phyloP scores from a whole-genome alignment of 1,140 invertebrate genomes.

The Galendromus occidentalis region DNA sequence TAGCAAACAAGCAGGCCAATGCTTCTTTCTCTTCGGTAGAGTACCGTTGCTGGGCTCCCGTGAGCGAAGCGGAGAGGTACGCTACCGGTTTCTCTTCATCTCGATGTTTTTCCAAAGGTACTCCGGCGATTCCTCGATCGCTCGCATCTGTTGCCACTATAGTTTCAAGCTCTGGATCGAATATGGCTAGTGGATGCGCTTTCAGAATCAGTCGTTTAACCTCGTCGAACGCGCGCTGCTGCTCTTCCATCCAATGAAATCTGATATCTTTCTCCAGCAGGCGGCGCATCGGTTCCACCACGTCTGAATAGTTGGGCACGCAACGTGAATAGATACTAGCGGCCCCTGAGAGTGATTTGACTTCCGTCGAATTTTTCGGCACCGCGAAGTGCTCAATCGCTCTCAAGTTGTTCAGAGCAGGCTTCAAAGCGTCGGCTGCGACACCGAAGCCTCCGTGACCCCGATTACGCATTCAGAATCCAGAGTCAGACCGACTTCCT shows the following conservation, averaged over 20 bases:
- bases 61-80: constrained; percentile 23
- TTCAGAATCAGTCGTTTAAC: background rate
- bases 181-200: background rate
- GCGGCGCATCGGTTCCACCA: background rate
- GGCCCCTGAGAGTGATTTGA: background rate
- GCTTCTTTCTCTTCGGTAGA: constrained; percentile 31
- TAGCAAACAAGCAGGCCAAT: constrained; percentile 17
- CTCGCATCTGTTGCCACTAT: background rate
- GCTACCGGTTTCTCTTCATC: background rate
- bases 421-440: no score
- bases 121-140: no score
- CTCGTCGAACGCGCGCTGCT: background rate
- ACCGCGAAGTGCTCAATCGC: background rate
- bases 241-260: background rate
- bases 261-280: background rate
- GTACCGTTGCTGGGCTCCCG: constrained; percentile 28
- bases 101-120: no score
- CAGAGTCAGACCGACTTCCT: constrained; percentile 16
- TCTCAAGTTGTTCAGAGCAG: background rate
- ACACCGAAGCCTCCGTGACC: background rate
- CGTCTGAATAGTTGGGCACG: background rate
- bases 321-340: background rate
- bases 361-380: background rate
- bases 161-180: background rate
- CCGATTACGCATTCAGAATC: constrained; percentile 16